Base-by-base conservation (phyloP, 1,140 invertebrate genomes). In the Listronotus bonariensis region DNA sequence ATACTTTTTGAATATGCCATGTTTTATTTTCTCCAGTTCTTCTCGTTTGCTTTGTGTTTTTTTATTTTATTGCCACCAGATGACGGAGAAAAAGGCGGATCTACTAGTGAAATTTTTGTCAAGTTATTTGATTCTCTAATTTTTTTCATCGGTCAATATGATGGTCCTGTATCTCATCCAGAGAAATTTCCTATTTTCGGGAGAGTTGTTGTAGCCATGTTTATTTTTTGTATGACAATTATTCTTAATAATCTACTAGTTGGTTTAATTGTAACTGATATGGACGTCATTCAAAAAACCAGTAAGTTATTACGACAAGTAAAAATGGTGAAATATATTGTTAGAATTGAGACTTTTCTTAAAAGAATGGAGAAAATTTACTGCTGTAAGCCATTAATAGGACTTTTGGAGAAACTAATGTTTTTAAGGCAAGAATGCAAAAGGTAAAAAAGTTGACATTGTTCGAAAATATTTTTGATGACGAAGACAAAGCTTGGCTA, bases 1-100 rank as follows among this genome's bases (percentile, higher is more conserved):
- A 15, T 72, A 70, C 43, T 72, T 70, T 49, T 72, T 10, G 60
- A 68, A 43, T 72, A 72, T 34, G 49, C 59, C 38, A 32, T 61
- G 5, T 72, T 72, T 56, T 72, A 72, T 36, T 70, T 72, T 36
- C 65, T 72, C 15, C 68, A 70, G 59, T 72, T 72, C 32, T 18
- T 70, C 9, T 67, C 68, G 0, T 72, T 72, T 40, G 65, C 70
- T 0, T 41, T 72, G n/a, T 68, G 68, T 54, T 72, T 72, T 48
- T 70, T 68, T 43, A 72, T 72, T 38, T 52, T 72, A 10, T 53
- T 70, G 8, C 56, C 70, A 1, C 18, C 67, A 18, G 32, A 41
- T 20, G 14, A 36, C 15, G 40, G 49, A 59, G 26, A 32, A 41
- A 7, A 12, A 18, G 18, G n/a, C 17, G 54, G 40, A 15, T 6